phyloP scores from a whole-genome alignment of 2,888 invertebrate species.

The Pandemis cinnamomeana region DNA sequence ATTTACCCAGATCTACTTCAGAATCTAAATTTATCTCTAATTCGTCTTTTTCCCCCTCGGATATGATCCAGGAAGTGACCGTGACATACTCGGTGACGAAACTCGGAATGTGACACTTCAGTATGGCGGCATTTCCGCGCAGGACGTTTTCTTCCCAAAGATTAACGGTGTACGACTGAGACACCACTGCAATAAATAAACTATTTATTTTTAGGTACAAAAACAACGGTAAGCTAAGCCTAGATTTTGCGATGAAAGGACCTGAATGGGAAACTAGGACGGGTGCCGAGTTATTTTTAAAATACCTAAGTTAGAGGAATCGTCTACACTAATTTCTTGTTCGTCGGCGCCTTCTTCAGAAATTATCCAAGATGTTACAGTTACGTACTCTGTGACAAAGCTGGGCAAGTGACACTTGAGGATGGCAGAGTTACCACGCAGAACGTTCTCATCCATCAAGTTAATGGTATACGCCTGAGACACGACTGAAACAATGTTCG shows the following conservation, averaged over 20 bases:
- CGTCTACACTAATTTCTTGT: constrained; percentile 71
- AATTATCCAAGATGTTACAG: constrained; percentile 93
- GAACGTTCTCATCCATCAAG: constrained; percentile 96
- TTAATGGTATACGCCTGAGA: constrained; percentile 94
- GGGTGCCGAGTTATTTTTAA: constrained; percentile 17
- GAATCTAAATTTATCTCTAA: constrained; percentile 80
- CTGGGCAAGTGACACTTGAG: constrained; percentile 97
- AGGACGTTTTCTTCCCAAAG: constrained; percentile 97
- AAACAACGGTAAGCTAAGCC: constrained; percentile 2
- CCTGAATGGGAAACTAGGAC: constrained; percentile 28
- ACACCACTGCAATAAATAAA: constrained; percentile 89
- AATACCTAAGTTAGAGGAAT: constrained; percentile 71
- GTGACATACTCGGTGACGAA: constrained; percentile 96
- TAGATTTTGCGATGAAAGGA: constrained; percentile 13
- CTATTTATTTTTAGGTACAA: constrained; percentile 11
- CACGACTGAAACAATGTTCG: constrained; percentile 88
- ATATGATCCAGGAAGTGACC: constrained; percentile 94
- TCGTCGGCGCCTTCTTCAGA: constrained; percentile 87
- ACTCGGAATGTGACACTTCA: constrained; percentile 97
- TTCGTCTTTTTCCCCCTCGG: constrained; percentile 83
- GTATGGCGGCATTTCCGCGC: constrained; percentile 94
- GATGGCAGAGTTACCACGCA: constrained; percentile 94
- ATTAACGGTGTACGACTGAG: constrained; percentile 94
- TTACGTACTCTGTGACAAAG: constrained; percentile 96
- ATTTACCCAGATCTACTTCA: constrained; percentile 72